Conservation (phyloP, 64 coral and sea anemone species). For the Pocillopora damicornis region DNA sequence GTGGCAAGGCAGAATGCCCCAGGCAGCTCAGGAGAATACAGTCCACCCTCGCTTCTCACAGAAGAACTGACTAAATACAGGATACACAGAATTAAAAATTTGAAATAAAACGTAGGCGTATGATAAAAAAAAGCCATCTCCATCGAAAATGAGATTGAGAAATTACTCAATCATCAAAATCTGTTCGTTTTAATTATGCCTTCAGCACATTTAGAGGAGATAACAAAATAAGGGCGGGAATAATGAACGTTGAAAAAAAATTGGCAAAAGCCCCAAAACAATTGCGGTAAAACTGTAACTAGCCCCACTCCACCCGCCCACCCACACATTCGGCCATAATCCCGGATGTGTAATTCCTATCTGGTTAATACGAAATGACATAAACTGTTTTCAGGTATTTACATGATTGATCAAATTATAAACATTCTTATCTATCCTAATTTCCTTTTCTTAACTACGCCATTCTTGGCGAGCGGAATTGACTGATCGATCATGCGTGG, state of each 20-base stretch:
- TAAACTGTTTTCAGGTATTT: neutral
- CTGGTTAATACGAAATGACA: neutral
- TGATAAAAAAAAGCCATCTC: too few relatives aligned
- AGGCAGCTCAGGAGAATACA: neutral
- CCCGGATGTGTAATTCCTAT: too few relatives aligned
- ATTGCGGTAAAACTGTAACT: neutral
- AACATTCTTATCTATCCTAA: neutral
- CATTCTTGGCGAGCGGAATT: neutral
- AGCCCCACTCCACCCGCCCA: too few relatives aligned
- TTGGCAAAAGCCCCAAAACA: neutral
- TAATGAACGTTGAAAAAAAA: too few relatives aligned
- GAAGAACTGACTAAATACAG: too few relatives aligned
- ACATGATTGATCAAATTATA: neutral
- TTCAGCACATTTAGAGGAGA: too few relatives aligned
- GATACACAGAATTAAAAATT: too few relatives aligned
- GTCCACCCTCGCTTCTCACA: neutral
- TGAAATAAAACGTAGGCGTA: too few relatives aligned
- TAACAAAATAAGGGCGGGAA: too few relatives aligned
- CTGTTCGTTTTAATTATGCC: too few relatives aligned
- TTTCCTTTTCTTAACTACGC: slow-evolving; percentile 1
- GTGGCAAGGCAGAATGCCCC: neutral
- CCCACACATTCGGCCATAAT: neutral
- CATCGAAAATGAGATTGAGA: too few relatives aligned
- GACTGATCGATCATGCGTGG: neutral
- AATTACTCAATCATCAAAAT: too few relatives aligned